A percentile compares a stretch with the other conserved stretches of the same genome.
Conservation (phyloP, 2,797 vertebrate genomes). For the Anguilla marmorata region DNA sequence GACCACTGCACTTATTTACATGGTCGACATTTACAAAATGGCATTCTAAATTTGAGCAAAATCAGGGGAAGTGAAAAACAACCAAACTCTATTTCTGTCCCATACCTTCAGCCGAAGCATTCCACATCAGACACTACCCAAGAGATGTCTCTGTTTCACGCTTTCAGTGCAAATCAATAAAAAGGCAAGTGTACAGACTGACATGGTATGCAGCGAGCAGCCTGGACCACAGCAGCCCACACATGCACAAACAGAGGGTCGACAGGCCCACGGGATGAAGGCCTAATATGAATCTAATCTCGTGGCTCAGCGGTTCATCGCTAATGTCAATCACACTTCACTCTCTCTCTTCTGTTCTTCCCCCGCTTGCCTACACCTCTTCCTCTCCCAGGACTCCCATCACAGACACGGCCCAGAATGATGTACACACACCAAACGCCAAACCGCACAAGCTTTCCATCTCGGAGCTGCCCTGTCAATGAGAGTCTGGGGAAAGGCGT, state of each 20-base stretch:
- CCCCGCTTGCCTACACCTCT: background rate
- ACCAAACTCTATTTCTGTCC: background rate
- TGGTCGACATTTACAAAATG: background rate
- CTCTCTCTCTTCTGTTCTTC: background rate
- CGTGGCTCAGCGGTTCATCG: background rate
- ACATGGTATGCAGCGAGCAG: background rate
- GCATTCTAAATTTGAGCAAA: background rate
- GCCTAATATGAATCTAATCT: constrained; percentile 15
- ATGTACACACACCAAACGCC: background rate
- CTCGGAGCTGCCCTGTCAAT: background rate
- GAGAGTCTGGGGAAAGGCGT: background rate
- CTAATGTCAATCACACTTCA: background rate
- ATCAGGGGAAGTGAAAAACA: background rate
- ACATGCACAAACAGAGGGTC: constrained; percentile 22
- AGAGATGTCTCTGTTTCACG: background rate
- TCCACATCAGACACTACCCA: background rate
- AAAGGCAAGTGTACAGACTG: background rate
- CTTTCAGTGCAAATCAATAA: background rate
- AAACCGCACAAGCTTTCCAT: background rate
- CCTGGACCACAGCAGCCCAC: background rate
- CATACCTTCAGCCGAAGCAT: background rate
- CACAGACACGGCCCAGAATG: background rate
- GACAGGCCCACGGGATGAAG: background rate
- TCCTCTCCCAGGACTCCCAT: background rate
- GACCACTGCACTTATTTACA: background rate